Percentiles rank a stretch among this genome's conserved stretches.
phyloP scores from a whole-genome alignment of 2,797 vertebrate genomes.

The Rhinophrynus dorsalis region DNA sequence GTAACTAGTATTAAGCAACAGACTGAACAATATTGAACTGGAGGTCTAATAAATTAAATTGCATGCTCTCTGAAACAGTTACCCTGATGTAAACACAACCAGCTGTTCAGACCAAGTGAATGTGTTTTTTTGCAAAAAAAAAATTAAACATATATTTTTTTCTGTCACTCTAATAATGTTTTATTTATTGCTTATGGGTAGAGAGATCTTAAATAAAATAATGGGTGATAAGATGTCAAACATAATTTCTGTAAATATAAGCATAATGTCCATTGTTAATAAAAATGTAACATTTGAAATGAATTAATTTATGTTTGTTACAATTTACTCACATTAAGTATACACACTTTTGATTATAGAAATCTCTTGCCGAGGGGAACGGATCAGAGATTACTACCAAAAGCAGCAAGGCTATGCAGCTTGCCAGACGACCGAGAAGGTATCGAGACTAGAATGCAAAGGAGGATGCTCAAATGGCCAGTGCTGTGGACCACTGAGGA shows the following conservation, averaged over 20 bases:
- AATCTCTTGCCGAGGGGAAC: conserved; percentile 96
- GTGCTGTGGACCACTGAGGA: conserved; percentile 91
- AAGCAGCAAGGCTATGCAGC: conserved; percentile 98
- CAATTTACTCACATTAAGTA: neutral
- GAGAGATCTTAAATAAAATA: conserved; percentile 51
- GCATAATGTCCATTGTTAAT: too few relatives aligned
- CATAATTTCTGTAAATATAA: too few relatives aligned
- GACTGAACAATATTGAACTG: conserved; percentile 70
- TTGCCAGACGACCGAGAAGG: conserved; percentile 98
- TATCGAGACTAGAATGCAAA: conserved; percentile 91
- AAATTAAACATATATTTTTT: conserved; percentile 72
- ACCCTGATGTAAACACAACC: conserved; percentile 68
- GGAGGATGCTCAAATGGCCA: conserved; percentile 82
- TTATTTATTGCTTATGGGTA: conserved; percentile 61
- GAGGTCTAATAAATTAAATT: conserved; percentile 71
- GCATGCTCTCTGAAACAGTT: conserved; percentile 65
- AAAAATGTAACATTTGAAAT: too few relatives aligned
- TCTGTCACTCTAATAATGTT: conserved; percentile 61
- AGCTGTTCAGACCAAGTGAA: conserved; percentile 66
- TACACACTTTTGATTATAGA: conserved; percentile 68
- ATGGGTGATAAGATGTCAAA: neutral
- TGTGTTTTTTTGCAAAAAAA: conserved; percentile 62
- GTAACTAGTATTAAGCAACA: conserved; percentile 71
- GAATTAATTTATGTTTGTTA: too few relatives aligned
- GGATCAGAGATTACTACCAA: conserved; percentile 96